Base-by-base conservation (phyloP, 2,888 invertebrate species). In the Leptogaster cylindrica region DNA sequence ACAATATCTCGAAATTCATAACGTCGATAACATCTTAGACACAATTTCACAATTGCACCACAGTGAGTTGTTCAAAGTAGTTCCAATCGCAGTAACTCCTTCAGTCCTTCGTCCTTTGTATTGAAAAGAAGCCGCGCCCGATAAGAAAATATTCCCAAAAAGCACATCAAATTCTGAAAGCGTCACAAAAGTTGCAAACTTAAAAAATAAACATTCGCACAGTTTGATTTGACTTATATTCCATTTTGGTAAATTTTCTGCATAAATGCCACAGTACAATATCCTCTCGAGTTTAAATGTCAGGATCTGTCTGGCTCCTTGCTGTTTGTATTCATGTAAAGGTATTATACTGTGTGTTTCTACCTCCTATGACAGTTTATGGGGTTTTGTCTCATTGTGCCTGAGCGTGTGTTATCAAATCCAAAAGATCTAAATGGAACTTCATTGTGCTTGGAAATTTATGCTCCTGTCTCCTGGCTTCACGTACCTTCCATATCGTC, bases 381-480 rank as follows among this genome's bases (percentile, higher is more conserved):
- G 64, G 33, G 33, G 33, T 61, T 33, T 64, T 64, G 46, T 48
- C 23, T 48, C 64, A 64, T 48, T 64, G 64, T 64, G 48, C 18
- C 28, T 48, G 33, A 31, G 64, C 44, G 48, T 28, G 64, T 64
- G 33, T 48, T 64, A 64, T 64, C 64, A 64, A 64, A 48, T 64
- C 23, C 48, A 33, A 64, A 36, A 20, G 48, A 64, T 64, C 64
- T 64, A 64, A 64, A 64, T 64, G 48, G 64, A 64, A 64, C 48
- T 64, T 36, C 64, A 64, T 64, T 64, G 64, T 64, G 64, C 33
- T 44, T 23, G 31, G 27, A 48, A 64, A 33, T 64, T 64, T 48
- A 64, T 64, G 46, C 64, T n/a, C n/a, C n/a, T n/a, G n/a, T n/a
- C 64, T 48, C 41, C 23, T 25, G 44, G 31, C n/a, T 61, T 25